Base-by-base conservation (phyloP, 2,113 vertebrate species). In the Python bivittatus region DNA sequence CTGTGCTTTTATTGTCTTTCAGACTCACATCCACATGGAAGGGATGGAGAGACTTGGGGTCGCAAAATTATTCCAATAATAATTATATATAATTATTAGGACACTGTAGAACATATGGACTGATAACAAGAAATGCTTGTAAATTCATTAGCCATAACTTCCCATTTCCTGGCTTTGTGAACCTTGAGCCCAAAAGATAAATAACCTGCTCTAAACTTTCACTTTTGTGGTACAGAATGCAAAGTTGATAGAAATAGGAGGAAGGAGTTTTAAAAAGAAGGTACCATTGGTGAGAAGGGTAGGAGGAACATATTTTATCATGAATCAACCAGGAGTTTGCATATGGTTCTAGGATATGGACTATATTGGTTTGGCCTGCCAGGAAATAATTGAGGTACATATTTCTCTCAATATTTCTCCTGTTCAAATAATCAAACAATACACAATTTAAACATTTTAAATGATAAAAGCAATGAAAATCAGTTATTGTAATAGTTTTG, bases 371-470 rank as follows among this genome's bases (percentile, higher is more conserved):
- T 72, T 72, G 68, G 12, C 33, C 64, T 68, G 29, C 64, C 6
- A 12, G 29, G 15, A 72, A 72, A 38, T 72, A 72, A 72, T 33
- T 72, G 68, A 44, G 44, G 11, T 57, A 91, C 38, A 68, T 90
- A 48, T 3, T 84, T 10, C 27, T 38, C n/a, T 23, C 8, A 29
- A 3, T 25, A 1, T 79, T 91, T 90, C 7, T 29, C 4, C 22
- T 56, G 44, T 86, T 91, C 86, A 7, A 68, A 56, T 27, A 48
- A 92, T 53, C n/a, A 7, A 89, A 90, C 29, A 57, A 95, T 48
- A 15, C 91, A 22, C 3, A 54, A 20, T 60, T 54, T 44, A 84
- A 94, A 94, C 88, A 88, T 44, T 87, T 61, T 11, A 52, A n/a
- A 0, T 91, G 0, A 22, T 22, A 88, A 1, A 91, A 57, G 2